These are phyloP conservation scores for Cyanoramphus novaezelandiae DNA, from an alignment of 2,113 vertebrate species.

Conservation along the genomic window DNA sequence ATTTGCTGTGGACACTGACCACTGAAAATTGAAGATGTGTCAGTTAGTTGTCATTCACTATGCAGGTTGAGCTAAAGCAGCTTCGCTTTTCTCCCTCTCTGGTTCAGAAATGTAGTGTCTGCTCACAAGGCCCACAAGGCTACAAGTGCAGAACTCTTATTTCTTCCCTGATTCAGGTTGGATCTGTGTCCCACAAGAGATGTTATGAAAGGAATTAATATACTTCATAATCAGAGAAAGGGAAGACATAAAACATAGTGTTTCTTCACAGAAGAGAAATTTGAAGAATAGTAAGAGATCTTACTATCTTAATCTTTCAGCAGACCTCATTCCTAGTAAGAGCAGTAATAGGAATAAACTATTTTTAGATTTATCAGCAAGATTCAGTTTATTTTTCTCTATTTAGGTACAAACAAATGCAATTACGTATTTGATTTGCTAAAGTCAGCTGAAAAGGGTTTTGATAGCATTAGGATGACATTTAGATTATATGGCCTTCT, in stretches of 20 bases:
- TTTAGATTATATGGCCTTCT: neutral
- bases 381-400: neutral
- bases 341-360: neutral
- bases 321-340: neutral
- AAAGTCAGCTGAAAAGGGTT: neutral
- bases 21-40: neutral
- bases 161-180: accelerated
- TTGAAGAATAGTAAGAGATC: neutral
- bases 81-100: neutral
- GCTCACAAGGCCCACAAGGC: neutral
- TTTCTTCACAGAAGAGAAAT: neutral
- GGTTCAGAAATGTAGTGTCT: neutral
- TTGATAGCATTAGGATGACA: neutral
- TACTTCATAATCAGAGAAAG: neutral
- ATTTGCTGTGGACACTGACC: neutral
- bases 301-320: neutral
- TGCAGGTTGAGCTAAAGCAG: neutral
- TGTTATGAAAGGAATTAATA: neutral
- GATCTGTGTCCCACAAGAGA: neutral
- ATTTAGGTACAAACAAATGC: neutral
- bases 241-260: neutral
- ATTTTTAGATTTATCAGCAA: neutral
- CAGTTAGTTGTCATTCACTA: neutral
- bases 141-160: neutral
- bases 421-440: neutral